Percentiles rank a stretch among this genome's conserved stretches.
Conservation (phyloP, 1,140 invertebrate genomes). For the Drosophila nannoptera region DNA sequence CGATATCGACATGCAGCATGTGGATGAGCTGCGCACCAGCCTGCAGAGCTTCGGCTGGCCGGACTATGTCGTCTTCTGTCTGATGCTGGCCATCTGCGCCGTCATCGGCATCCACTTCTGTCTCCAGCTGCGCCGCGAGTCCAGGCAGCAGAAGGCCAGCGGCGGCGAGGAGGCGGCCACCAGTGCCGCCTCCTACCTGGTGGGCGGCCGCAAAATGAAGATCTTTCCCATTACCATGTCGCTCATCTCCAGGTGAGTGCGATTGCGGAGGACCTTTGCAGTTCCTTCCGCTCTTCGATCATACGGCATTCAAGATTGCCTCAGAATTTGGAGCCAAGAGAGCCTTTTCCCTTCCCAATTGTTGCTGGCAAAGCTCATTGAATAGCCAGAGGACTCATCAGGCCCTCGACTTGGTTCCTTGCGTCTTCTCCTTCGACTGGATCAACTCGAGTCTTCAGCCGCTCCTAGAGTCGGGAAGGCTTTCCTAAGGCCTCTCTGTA, state of each 20-base stretch:
- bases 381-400: too few species aligned
- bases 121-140: slow-evolving; percentile 79
- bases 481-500: too few species aligned
- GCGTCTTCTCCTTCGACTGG: too few species aligned
- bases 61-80: slow-evolving; percentile 86
- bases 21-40: slow-evolving; percentile 82
- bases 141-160: slow-evolving; percentile 81
- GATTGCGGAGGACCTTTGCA: not conserved
- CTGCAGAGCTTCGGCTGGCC: slow-evolving; percentile 84
- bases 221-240: slow-evolving; percentile 89
- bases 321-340: too few species aligned
- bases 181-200: slow-evolving; percentile 85
- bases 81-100: slow-evolving; percentile 86
- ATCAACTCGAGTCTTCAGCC: too few species aligned
- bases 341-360: too few species aligned
- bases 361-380: too few species aligned
- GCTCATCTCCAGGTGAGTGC: slow-evolving; percentile 86
- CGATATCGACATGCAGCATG: slow-evolving; percentile 66
- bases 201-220: slow-evolving; percentile 91
- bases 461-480: too few species aligned
- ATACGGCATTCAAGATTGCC: too few species aligned
- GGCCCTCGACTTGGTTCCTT: too few species aligned
- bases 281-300: too few species aligned
- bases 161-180: slow-evolving; percentile 67
- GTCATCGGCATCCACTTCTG: slow-evolving; percentile 90